Percentiles rank a stretch among this genome's conserved stretches.
Conservation (phyloP, 2,888 invertebrate species). For the Agrilus biguttatus region DNA sequence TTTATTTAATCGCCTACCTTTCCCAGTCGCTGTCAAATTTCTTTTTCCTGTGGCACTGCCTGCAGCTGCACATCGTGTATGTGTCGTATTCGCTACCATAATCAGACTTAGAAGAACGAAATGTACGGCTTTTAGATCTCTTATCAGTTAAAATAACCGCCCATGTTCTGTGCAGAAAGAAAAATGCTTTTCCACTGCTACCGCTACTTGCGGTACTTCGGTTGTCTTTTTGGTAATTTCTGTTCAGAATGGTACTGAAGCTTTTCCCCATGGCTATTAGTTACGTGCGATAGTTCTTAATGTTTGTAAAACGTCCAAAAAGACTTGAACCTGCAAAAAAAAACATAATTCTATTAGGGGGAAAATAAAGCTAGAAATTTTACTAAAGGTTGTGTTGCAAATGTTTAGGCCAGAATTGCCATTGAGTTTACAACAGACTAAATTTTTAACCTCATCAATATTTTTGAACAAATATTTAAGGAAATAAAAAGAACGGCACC, state of each 20-base stretch:
- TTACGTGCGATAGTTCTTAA: no score
- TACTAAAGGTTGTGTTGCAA: no score
- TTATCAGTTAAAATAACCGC: conserved; percentile 23
- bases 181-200: conserved; percentile 18
- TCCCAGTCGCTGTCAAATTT: conserved; percentile 12
- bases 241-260: conserved; percentile 7
- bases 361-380: no score
- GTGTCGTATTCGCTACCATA: conserved; percentile 18
- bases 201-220: conserved; percentile 3
- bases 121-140: conserved; percentile 13
- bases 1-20: conserved; percentile 10
- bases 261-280: conserved; percentile 8
- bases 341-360: no score
- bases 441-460: no score
- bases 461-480: no score
- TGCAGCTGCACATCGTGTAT: conserved; percentile 25
- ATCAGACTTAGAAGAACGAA: conserved; percentile 4
- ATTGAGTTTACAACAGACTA: no score
- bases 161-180: conserved; percentile 26
- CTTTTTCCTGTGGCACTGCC: conserved; percentile 24
- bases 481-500: no score
- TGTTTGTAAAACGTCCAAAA: no score
- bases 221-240: conserved; percentile 6
- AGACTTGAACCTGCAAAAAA: no score
- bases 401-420: no score